These are phyloP conservation scores for Chrysolina haemoptera DNA, from an alignment of 2,888 invertebrate species.

Conservation along the genomic window DNA sequence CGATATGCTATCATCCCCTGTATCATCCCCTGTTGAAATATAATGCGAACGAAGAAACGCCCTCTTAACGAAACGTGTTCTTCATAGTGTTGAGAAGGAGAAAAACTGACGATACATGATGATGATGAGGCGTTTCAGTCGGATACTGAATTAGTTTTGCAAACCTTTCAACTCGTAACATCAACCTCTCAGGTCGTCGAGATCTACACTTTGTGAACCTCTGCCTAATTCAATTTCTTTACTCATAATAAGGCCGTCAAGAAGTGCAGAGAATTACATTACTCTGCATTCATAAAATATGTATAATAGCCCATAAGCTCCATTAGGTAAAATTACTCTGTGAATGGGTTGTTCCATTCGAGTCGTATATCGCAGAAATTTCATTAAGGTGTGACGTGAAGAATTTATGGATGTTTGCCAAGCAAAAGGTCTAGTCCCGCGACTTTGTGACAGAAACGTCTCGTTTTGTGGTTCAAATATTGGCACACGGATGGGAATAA, in stretches of 20 bases:
- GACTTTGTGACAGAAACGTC: conserved; percentile 47
- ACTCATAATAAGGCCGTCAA: neutral
- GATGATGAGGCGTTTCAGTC: too few relatives aligned
- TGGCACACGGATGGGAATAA: conserved; percentile 42
- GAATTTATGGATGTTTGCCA: conserved; percentile 46
- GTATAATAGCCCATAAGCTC: neutral
- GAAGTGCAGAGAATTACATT: neutral
- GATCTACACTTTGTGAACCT: neutral
- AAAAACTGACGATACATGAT: too few relatives aligned
- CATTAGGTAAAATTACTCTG: neutral
- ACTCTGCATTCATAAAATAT: neutral
- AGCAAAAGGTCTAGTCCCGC: conserved; percentile 29
- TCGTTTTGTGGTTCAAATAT: conserved; percentile 53
- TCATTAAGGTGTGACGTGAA: conserved; percentile 47
- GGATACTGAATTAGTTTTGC: too few relatives aligned
- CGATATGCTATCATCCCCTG: too few relatives aligned
- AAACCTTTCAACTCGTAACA: too few relatives aligned
- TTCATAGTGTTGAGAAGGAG: too few relatives aligned
- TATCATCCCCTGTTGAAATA: too few relatives aligned
- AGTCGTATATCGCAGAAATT: conserved; percentile 37
- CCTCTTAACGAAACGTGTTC: too few relatives aligned
- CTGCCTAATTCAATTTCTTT: neutral
- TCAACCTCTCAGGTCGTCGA: too few relatives aligned
- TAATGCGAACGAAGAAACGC: too few relatives aligned
- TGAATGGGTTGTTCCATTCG: conserved; percentile 27